Percentiles rank a stretch among this genome's conserved stretches.
Conservation (phyloP, 2,888 invertebrate genomes). For the Orthosia gracilis region DNA sequence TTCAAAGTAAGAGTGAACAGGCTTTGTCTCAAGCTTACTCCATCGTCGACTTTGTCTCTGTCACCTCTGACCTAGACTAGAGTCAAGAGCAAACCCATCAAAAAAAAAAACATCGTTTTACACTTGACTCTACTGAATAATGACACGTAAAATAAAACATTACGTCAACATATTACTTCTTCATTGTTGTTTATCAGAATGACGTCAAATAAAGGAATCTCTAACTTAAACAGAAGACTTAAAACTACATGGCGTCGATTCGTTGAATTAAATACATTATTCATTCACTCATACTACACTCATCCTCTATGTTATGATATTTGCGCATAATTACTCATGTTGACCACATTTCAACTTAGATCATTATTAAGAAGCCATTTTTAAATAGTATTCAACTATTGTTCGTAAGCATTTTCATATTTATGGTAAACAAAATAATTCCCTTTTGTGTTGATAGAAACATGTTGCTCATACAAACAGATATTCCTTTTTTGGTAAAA, state of each 20-base stretch:
- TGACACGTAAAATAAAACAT: slow-evolving; percentile 8
- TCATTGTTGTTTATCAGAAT: slow-evolving; percentile 1
- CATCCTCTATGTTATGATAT: neutral
- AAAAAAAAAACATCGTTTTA: neutral
- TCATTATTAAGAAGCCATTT: neutral
- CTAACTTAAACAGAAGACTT: slow-evolving; percentile 43
- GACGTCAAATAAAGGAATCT: slow-evolving; percentile 50
- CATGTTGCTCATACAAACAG: too few species aligned
- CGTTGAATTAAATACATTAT: slow-evolving; percentile 23
- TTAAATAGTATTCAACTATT: neutral
- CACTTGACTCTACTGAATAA: neutral
- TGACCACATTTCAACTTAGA: slow-evolving; percentile 13
- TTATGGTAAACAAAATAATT: neutral
- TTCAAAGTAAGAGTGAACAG: too few species aligned
- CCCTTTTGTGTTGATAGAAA: neutral
- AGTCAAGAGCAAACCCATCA: too few species aligned
- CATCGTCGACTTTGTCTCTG: too few species aligned
- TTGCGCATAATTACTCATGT: slow-evolving; percentile 3
- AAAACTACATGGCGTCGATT: slow-evolving; percentile 45
- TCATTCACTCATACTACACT: slow-evolving; percentile 5
- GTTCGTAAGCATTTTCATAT: too few species aligned
- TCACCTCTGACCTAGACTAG: too few species aligned
- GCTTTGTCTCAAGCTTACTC: too few species aligned
- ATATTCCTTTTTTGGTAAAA: too few species aligned
- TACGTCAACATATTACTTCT: neutral